These are phyloP conservation scores for Hyposoter didymator DNA, from an alignment of 2,888 invertebrate species.

Conservation along the genomic window DNA sequence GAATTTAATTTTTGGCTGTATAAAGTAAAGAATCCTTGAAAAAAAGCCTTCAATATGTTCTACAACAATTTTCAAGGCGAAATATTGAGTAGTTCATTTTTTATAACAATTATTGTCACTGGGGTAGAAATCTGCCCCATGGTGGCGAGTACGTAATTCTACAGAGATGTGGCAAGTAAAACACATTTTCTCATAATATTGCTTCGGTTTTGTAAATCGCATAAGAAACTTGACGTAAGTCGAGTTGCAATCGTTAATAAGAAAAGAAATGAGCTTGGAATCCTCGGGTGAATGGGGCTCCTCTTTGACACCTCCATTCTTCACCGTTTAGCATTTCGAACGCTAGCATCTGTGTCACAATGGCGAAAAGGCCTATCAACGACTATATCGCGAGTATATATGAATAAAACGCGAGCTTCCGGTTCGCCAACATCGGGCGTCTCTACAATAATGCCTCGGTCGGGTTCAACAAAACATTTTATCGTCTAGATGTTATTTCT, in stretches of 20 bases:
- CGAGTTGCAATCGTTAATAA: conserved; percentile 10
- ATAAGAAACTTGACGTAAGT: neutral
- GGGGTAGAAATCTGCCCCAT: no score
- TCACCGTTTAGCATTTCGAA: conserved; percentile 51
- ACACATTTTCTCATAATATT: neutral
- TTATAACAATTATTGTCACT: no score
- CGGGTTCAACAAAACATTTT: neutral
- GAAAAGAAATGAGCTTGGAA: conserved; percentile 29
- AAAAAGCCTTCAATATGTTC: no score
- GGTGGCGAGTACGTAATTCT: no score
- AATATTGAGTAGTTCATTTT: no score
- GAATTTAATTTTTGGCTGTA: no score
- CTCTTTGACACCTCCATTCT: conserved; percentile 56
- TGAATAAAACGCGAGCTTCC: conserved; percentile 34
- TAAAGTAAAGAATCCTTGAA: no score
- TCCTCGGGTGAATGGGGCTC: conserved; percentile 48
- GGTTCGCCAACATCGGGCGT: neutral
- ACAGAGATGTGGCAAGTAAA: no score
- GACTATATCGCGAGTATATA: conserved; percentile 20
- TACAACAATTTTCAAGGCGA: no score
- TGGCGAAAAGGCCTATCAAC: conserved; percentile 26
- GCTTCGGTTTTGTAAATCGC: neutral
- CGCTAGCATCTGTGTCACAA: conserved; percentile 15
- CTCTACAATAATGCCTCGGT: neutral
- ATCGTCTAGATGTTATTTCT: neutral